A percentile compares a stretch with the other conserved stretches of the same genome.
These are phyloP conservation scores for Poecile atricapillus DNA, from an alignment of 2,113 vertebrate genomes.

Conservation along the genomic window DNA sequence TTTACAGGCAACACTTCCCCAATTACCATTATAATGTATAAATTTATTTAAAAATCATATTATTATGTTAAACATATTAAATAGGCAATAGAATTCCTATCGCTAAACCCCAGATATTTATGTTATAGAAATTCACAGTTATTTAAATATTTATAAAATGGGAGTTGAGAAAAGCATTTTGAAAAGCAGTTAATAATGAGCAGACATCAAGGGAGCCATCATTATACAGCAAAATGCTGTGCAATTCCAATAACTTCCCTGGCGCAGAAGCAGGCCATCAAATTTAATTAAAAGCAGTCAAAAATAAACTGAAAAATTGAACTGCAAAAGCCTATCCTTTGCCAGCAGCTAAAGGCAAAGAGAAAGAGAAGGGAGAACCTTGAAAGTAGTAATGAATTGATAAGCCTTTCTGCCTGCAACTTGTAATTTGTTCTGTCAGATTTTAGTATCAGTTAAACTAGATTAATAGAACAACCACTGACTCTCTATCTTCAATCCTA, in stretches of 20 bases:
- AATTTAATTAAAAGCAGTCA: constrained; percentile 83
- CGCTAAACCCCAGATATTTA: constrained; percentile 63
- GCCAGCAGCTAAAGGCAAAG: constrained; percentile 68
- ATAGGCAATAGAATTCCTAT: constrained; percentile 53
- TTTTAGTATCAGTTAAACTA: constrained; percentile 73
- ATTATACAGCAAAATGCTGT: constrained; percentile 75
- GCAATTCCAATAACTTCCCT: constrained; percentile 71
- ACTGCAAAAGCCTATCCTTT: constrained; percentile 71
- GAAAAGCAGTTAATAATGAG: constrained; percentile 80
- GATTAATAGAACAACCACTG: constrained; percentile 71
- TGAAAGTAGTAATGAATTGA: constrained; percentile 73
- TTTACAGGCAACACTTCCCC: constrained; percentile 40
- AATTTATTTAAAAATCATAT: constrained; percentile 49
- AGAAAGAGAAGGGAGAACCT: constrained; percentile 55
- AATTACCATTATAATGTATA: constrained; percentile 60
- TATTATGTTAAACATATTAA: constrained; percentile 53
- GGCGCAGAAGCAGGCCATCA: constrained; percentile 74
- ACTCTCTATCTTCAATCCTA: constrained; percentile 68
- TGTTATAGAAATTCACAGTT: constrained; percentile 71
- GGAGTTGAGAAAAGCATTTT: constrained; percentile 71
- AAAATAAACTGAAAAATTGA: constrained; percentile 80
- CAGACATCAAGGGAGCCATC: constrained; percentile 76
- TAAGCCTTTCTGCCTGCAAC: constrained; percentile 64
- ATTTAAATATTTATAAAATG: constrained; percentile 84
- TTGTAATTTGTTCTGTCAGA: constrained; percentile 71